phyloP scores from a whole-genome alignment of 2,797 vertebrate species.

The Nasua narica region DNA sequence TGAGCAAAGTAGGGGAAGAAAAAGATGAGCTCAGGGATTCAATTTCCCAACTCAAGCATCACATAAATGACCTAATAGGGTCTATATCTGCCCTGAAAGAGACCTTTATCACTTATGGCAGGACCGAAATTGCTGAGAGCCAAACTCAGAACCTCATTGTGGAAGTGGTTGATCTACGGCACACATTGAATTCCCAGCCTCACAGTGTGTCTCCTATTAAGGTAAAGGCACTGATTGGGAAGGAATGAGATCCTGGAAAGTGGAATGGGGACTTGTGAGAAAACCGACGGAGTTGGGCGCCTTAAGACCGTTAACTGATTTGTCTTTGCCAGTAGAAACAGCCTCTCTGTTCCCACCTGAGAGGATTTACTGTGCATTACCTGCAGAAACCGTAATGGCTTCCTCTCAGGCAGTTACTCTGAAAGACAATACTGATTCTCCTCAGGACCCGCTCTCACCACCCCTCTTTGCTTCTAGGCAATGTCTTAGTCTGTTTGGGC shows the following conservation, averaged over 20 bases:
- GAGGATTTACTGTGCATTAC: background rate
- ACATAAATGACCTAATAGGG: background rate
- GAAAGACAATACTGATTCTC: background rate
- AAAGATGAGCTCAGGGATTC: background rate
- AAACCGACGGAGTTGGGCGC: background rate
- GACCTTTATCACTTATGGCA: background rate
- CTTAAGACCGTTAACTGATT: background rate
- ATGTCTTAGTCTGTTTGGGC: background rate
- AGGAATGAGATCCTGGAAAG: background rate
- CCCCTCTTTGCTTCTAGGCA: background rate
- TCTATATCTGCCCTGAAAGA: background rate
- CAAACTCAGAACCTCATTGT: background rate
- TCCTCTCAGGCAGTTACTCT: background rate
- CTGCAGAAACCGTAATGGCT: background rate
- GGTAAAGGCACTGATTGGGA: background rate
- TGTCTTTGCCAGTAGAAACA: background rate
- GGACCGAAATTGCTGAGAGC: background rate
- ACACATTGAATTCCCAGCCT: background rate
- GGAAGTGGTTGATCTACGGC: background rate
- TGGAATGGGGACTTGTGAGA: background rate
- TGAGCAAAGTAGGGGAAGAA: background rate
- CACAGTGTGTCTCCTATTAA: background rate
- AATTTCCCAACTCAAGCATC: background rate
- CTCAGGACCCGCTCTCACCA: background rate
- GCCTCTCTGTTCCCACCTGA: background rate